Conservation (phyloP, 2,888 invertebrate species). For the Ectemnius lituratus region DNA sequence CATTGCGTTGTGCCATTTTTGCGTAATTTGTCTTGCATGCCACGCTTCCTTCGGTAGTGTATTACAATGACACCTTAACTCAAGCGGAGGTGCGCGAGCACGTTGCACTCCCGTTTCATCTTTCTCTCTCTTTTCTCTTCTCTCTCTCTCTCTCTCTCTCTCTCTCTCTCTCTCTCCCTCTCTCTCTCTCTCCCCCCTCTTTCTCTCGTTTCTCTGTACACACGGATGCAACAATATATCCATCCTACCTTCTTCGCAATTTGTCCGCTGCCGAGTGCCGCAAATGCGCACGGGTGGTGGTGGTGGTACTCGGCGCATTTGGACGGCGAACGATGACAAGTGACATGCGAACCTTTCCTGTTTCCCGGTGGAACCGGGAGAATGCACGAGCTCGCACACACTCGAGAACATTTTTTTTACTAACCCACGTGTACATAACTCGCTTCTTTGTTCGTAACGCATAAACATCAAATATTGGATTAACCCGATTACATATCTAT, state of each 20-base stretch:
- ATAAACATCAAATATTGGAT: conserved; percentile 68
- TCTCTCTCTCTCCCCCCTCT: background rate
- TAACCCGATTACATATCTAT: conserved; percentile 68
- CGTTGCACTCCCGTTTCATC: conserved; percentile 34
- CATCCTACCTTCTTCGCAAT: background rate
- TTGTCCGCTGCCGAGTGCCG: conserved; percentile 6
- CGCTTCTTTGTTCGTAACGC: conserved; percentile 77
- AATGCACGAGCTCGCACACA: conserved; percentile 54
- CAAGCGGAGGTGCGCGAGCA: conserved; percentile 57
- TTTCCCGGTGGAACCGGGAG: conserved; percentile 8
- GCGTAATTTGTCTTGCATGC: conserved; percentile 78
- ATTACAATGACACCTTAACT: conserved; percentile 61
- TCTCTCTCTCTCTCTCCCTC: background rate
- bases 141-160: background rate
- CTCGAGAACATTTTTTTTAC: conserved; percentile 65
- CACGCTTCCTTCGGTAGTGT: conserved; percentile 77
- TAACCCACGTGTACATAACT: conserved; percentile 78
- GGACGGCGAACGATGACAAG: too few species aligned
- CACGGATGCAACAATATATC: background rate
- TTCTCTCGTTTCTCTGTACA: conserved; percentile 4
- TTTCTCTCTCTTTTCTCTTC: background rate
- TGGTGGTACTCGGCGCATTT: conserved; percentile 29
- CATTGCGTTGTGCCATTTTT: conserved; percentile 73
- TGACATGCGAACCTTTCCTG: conserved; percentile 2
- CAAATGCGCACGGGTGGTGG: conserved; percentile 19